These are phyloP conservation scores for Poecilia latipinna DNA, from an alignment of 2,113 vertebrate genomes.

Conservation along the genomic window DNA sequence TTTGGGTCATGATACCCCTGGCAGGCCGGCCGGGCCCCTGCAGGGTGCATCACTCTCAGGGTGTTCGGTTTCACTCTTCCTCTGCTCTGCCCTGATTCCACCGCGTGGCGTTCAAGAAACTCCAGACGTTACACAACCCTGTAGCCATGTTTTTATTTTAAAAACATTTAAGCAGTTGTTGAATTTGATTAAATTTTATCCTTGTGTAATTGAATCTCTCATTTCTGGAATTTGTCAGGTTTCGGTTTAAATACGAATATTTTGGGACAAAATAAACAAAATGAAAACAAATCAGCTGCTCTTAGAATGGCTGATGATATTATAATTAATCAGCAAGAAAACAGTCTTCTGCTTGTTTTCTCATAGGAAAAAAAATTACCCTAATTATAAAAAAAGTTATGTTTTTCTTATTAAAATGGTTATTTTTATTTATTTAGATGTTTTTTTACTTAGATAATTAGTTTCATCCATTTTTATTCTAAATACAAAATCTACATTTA, in stretches of 20 bases:
- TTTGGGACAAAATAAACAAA: background rate
- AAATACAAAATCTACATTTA: background rate
- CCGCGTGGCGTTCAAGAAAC: constrained; percentile 52
- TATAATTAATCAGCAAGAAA: too few relatives aligned
- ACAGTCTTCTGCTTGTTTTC: too few relatives aligned
- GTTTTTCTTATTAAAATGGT: background rate
- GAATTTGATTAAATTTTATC: too few relatives aligned
- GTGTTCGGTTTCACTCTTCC: constrained; percentile 76
- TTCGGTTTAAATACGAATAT: background rate
- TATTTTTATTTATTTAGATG: background rate
- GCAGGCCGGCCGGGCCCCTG: constrained; percentile 36
- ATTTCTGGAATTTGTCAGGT: background rate
- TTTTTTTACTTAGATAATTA: too few relatives aligned
- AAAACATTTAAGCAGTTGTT: too few relatives aligned
- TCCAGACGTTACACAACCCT: constrained; percentile 55
- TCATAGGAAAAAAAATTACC: too few relatives aligned
- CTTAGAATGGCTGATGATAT: too few relatives aligned
- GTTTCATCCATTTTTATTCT: too few relatives aligned
- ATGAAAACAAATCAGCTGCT: background rate
- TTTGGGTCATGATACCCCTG: constrained; percentile 50
- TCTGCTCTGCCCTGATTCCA: constrained; percentile 1
- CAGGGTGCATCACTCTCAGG: constrained; percentile 64
- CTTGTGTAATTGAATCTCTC: background rate
- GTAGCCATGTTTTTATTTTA: background rate
- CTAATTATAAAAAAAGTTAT: background rate